These are phyloP conservation scores for Chloroceryle amazona DNA, from an alignment of 2,797 vertebrate genomes.

Conservation along the genomic window DNA sequence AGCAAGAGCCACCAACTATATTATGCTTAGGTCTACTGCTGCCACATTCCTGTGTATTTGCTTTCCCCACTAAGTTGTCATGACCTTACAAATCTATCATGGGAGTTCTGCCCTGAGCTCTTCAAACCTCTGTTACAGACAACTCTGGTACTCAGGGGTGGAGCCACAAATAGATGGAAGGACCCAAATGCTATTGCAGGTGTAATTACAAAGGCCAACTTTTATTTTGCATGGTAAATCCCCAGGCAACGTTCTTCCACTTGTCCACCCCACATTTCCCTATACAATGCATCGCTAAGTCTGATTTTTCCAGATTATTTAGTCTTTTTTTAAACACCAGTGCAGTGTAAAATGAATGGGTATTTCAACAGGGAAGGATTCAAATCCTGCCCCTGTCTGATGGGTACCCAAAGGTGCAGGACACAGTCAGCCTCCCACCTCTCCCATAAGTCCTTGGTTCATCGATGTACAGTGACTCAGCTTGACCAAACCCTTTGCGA, in stretches of 20 bases:
- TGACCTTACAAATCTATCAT: background rate
- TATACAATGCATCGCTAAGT: fast-evolving
- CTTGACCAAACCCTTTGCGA: background rate
- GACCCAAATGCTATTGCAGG: background rate
- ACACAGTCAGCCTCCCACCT: background rate
- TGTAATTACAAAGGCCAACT: background rate
- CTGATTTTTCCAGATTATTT: background rate
- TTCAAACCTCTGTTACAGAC: background rate
- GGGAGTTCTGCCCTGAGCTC: background rate
- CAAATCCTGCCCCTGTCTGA: background rate
- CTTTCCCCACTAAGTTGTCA: background rate
- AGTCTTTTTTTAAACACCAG: fast-evolving
- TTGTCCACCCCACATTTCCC: background rate
- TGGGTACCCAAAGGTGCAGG: fast-evolving
- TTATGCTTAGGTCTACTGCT: background rate
- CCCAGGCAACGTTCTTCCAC: fast-evolving
- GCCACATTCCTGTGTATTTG: background rate
- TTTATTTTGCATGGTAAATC: background rate
- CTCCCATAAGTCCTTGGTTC: background rate
- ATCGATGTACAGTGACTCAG: fast-evolving
- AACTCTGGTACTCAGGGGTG: background rate
- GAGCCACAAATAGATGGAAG: background rate
- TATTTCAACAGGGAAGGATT: background rate
- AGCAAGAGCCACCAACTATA: background rate
- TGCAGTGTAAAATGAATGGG: fast-evolving